Conservation (phyloP, 2,113 vertebrate genomes). For the Micronycteris hirsuta region DNA sequence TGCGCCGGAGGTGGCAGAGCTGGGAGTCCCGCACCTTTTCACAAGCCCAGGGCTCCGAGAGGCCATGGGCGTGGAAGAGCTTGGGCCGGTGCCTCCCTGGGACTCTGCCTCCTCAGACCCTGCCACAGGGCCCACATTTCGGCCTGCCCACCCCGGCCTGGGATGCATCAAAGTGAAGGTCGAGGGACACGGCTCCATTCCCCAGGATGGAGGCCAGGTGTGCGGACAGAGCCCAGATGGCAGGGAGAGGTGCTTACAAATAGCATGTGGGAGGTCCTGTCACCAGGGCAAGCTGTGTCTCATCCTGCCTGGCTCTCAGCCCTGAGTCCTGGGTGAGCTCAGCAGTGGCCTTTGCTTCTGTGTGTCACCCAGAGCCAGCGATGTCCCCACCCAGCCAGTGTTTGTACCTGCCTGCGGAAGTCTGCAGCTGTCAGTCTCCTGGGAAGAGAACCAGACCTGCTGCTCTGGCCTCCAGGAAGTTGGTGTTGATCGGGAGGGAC, state of each 20-base stretch:
- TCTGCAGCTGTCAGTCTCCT: not conserved
- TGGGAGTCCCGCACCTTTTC: not conserved
- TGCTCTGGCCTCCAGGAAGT: not conserved
- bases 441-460: not conserved
- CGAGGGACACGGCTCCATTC: not conserved
- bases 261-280: constrained; percentile 4
- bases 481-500: not conserved
- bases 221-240: constrained; percentile 7
- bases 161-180: not conserved
- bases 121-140: not conserved
- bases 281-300: not conserved
- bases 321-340: not conserved
- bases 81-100: too few species aligned
- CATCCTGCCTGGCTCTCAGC: not conserved
- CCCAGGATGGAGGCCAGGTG: not conserved
- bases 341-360: too few species aligned
- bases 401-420: fast-evolving
- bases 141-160: not conserved
- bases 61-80: fast-evolving
- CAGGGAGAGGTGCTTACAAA: not conserved
- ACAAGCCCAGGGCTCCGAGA: not conserved
- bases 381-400: not conserved
- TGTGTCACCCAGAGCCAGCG: not conserved
- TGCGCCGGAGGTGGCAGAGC: not conserved
- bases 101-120: not conserved